These are phyloP conservation scores for Hepsetus odoe DNA, from an alignment of 2,113 vertebrate genomes.

Conservation along the genomic window DNA sequence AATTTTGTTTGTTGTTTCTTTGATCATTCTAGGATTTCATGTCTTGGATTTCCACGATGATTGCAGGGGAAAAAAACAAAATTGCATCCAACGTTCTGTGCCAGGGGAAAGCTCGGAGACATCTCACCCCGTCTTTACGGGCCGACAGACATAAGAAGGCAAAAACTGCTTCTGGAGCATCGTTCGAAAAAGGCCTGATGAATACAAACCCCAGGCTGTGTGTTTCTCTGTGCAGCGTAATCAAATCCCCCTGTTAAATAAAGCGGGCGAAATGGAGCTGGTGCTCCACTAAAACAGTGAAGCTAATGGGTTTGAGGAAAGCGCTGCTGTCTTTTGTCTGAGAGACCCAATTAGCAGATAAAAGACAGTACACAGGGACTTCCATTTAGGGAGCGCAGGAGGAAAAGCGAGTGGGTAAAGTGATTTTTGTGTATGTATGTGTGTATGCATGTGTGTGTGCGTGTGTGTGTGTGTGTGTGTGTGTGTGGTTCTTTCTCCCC, in stretches of 20 bases:
- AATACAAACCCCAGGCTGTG: neutral
- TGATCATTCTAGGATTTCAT: too few relatives aligned
- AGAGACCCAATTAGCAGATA: slow-evolving; percentile 51
- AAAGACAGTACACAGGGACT: slow-evolving; percentile 32
- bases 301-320: slow-evolving; percentile 49
- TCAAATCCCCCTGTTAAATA: slow-evolving; percentile 37
- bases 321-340: slow-evolving; percentile 45
- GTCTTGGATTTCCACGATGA: too few relatives aligned
- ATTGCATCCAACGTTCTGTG: too few relatives aligned
- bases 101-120: neutral
- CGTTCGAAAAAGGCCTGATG: neutral
- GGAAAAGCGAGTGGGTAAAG: slow-evolving; percentile 14
- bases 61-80: too few relatives aligned
- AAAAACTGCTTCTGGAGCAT: neutral
- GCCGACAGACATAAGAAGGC: neutral
- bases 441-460: slow-evolving; percentile 2
- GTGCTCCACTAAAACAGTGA: slow-evolving; percentile 32
- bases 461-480: neutral
- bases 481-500: slow-evolving; percentile 18
- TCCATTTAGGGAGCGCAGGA: slow-evolving; percentile 28
- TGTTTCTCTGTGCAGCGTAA: slow-evolving; percentile 27
- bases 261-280: slow-evolving; percentile 29
- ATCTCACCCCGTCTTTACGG: neutral
- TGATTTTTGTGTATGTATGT: slow-evolving; percentile 3
- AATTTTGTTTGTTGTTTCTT: too few relatives aligned